Evolutionary conservation across 2,888 invertebrate species (phyloP).

Genomic region (Disparrhopalites patrizii): DNA sequence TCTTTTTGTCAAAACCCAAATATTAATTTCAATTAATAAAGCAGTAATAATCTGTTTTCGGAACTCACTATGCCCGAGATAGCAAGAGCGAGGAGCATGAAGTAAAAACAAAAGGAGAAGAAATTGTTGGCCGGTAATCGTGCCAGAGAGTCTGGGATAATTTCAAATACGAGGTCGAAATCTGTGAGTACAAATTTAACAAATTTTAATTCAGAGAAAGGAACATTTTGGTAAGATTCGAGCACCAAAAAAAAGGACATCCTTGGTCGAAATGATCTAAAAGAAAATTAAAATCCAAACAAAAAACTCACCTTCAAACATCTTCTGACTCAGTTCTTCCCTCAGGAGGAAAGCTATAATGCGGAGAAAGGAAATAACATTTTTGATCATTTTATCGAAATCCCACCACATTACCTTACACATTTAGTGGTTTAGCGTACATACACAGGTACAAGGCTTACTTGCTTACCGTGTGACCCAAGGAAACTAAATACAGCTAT

Average conservation of each 20-base stretch:
- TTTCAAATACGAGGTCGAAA: conserved; percentile 13
- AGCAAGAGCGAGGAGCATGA: conserved; percentile 7
- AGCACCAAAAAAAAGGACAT: neutral
- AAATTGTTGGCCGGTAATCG: conserved; percentile 9
- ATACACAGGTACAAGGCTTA: neutral
- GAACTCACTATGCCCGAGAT: conserved; percentile 5
- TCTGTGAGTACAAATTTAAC: neutral
- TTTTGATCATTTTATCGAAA: too few relatives aligned
- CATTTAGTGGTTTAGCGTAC: neutral
- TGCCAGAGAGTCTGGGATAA: conserved; percentile 17
- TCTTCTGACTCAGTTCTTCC: neutral
- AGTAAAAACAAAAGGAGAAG: conserved; percentile 9
- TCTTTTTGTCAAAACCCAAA: too few relatives aligned
- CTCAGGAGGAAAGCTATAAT: neutral
- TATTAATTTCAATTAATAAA: too few relatives aligned
- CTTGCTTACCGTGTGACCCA: conserved; percentile 8
- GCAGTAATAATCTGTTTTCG: neutral
- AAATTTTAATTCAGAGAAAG: neutral
- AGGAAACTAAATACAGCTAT: conserved; percentile 13
- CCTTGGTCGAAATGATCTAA: too few relatives aligned
- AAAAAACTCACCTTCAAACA: neutral
- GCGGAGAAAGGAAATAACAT: too few relatives aligned
- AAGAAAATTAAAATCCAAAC: too few relatives aligned
- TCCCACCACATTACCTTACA: neutral
- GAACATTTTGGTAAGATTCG: neutral